Base-by-base conservation (phyloP, 2,113 vertebrate species). In the Melanocharis versteri region DNA sequence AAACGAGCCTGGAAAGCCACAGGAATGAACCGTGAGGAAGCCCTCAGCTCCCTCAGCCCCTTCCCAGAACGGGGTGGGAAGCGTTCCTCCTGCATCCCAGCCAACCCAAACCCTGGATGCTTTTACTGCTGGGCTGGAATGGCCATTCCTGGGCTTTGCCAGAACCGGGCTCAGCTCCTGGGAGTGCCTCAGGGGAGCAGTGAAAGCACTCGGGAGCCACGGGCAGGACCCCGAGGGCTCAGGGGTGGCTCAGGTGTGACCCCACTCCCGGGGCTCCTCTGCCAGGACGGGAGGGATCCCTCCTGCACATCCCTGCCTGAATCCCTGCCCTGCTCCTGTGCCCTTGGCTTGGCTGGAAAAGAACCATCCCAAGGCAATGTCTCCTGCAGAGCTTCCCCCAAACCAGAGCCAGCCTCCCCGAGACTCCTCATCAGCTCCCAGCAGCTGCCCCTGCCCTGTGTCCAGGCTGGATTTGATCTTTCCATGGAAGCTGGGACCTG, bases 11-110 rank as follows among this genome's bases (percentile, higher is more conserved):
- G 89, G 76, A 77, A 92, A 68, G 93, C 58, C 15, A 12, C 53
- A 57, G 92, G 71, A 81, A 65, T 51, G 76, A 89, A 15, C 31
- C 81, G 71, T 70, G 83, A 37, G 47, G 79, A 42, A 94, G 71
- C 50, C 86, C 45, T 80, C 48, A 83, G 71, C 58, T 92, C 40
- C 40, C 79, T 35, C n/a, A 70, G 26, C 42, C 40, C 30, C 72
- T 61, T 23, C 50, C 24, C 44, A 89, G 69, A 28, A 19, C 1
- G 69, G n/a, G 18, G 23, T 64, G 48, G 48, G 15, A 11, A 54
- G 6, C 1, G 12, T 77, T 56, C 45, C 27, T 62, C 33, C 39
- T 73, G 80, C 42, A 26, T 15, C 54, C 82, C 68, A 30, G 26
- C 80, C 94, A 89, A 61, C 6, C 27, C 37, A 80, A 62, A 73